Evolutionary conservation across 2,888 invertebrate genomes (phyloP).

Genomic region (Criorhina ranunculi): DNA sequence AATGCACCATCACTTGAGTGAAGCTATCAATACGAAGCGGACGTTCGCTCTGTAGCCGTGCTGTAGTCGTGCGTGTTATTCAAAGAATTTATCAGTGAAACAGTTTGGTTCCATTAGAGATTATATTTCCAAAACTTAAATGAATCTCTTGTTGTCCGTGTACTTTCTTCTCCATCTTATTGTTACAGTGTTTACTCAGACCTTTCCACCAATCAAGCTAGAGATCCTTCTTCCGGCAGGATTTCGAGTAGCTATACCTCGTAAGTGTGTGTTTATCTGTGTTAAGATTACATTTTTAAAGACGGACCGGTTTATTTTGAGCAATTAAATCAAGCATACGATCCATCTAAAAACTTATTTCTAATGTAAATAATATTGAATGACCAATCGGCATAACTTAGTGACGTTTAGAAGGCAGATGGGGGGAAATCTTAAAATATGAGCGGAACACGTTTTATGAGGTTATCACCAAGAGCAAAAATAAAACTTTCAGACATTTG

Average conservation of each 20-base stretch:
- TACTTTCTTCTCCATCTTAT: neutral
- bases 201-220: slow-evolving; percentile 26
- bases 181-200: neutral
- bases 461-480: too few species aligned
- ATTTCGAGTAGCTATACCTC: slow-evolving; percentile 34
- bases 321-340: too few species aligned
- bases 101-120: neutral
- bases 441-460: too few species aligned
- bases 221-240: slow-evolving; percentile 36
- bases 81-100: neutral
- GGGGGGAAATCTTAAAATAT: too few species aligned
- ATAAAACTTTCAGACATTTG: too few species aligned
- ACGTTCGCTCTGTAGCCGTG: neutral
- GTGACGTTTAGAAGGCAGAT: too few species aligned
- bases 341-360: too few species aligned
- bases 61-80: neutral
- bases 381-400: too few species aligned
- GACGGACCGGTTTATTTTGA: too few species aligned
- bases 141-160: neutral
- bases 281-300: too few species aligned
- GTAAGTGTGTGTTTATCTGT: slow-evolving; percentile 15
- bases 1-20: neutral
- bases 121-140: neutral
- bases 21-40: neutral
- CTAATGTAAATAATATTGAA: too few species aligned